Base-by-base conservation (phyloP, 1,140 invertebrate species). In the Ceratosolen solmsi region DNA sequence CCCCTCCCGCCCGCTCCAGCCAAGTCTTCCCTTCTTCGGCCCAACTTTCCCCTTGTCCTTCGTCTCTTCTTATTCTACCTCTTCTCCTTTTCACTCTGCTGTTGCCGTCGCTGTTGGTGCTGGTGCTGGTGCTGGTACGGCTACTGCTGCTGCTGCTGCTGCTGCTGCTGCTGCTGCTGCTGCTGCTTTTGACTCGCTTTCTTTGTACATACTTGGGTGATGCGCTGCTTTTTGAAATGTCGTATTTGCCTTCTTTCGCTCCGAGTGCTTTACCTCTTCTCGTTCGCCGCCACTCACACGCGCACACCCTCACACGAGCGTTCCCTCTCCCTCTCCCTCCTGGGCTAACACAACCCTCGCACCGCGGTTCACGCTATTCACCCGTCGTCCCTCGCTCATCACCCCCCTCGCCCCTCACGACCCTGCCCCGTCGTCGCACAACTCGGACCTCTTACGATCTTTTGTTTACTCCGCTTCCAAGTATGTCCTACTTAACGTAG, bases 61-160 rank as follows among this genome's bases (percentile, higher is more conserved):
- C n/a, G n/a, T 20, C 5, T 71, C 46, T 41, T 38, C 25, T 51
- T 70, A 20, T 74, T 49, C 38, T 15, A 1, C 70, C 49, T n/a
- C 30, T 17, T 85, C 82, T 73, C 76, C 68, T 83, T 60, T 73
- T 1, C 33, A 17, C 33, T 83, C 54, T 51, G 60, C 84, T 82
- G 41, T 13, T 46, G 41, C 41, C 13, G 41, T 13, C 13, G 41
- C 41, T 46, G 41, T 13, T 46, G 41, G 5, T 46, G 41, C 41
- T 46, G 5, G 5, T n/a, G n/a, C n/a, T n/a, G n/a, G n/a, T n/a
- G n/a, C n/a, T n/a, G n/a, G n/a, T n/a, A n/a, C n/a, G n/a, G n/a
- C n/a, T n/a, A n/a, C n/a, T n/a, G n/a, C n/a, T n/a, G n/a, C n/a
- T n/a, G n/a, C n/a, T n/a, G n/a, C n/a, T n/a, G n/a, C 41, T 46